A percentile compares a stretch with the other conserved stretches of the same genome.
phyloP scores from a whole-genome alignment of 2,797 vertebrate species.

The Rhincodon typus region DNA sequence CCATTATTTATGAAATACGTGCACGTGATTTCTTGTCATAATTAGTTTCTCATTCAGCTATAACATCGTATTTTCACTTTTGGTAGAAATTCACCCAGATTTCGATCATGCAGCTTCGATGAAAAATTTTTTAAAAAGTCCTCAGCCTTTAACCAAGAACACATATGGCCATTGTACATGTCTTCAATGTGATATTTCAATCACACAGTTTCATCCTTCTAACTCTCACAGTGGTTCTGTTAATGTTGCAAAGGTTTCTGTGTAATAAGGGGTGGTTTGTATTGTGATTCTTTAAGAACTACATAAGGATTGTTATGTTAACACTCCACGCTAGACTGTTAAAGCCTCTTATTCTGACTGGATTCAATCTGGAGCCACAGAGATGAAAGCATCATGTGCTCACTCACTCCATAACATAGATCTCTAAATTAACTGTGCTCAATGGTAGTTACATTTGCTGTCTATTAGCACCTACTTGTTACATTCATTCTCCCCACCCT shows the following conservation, averaged over 20 bases:
- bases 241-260: background rate
- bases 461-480: background rate
- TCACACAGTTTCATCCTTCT: background rate
- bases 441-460: background rate
- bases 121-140: no score
- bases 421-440: background rate
- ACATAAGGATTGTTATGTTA: no score
- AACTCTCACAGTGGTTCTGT: background rate
- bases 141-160: background rate
- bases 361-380: background rate
- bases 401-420: background rate
- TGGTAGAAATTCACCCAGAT: background rate
- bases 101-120: background rate
- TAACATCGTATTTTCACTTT: background rate
- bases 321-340: background rate
- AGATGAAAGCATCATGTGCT: background rate
- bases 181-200: background rate
- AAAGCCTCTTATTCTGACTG: background rate
- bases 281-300: background rate
- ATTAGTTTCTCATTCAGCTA: background rate
- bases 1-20: background rate
- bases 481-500: background rate
- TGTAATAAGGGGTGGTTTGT: background rate
- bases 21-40: background rate
- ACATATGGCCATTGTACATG: background rate